Evolutionary conservation across 2,797 vertebrate genomes (phyloP), one percentile per base, ranked within the genome.

Genomic region (Urosaurus nigricauda): DNA sequence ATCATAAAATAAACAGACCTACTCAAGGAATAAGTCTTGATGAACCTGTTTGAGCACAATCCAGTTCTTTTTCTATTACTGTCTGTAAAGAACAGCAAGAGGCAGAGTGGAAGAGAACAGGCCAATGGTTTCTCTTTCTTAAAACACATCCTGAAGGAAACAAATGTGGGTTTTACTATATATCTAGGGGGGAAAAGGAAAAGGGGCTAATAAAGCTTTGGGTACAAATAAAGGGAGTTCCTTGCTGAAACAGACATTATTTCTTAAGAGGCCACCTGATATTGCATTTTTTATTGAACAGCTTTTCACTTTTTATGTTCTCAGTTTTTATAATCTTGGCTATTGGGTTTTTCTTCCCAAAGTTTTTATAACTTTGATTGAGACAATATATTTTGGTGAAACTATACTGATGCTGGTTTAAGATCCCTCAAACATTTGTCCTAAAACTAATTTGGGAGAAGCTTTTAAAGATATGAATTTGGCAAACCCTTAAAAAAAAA

Each of bases 391-490:
- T 1, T 89, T 8, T 78, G 56, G 29, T 24, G 79, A 32, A 40
- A 60, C 63, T 60, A 60, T 32, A 51, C 82, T 58, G 26, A 53
- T 79, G 24, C 8, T 58, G 37, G 83, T 81, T 90, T 84, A 75
- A 90, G 90, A 87, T 84, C 24, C 13, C 87, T 4, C 47, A 77
- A 83, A 85, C 84, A 87, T 29, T 73, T 60, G 86, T 87, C n/a
- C 1, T 79, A 70, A 29, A 89, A 85, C 77, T 37, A 83, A 65
- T 89, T 90, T 83, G 58, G 80, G 89, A 90, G 37, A 77, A 87
- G 4, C 40, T 89, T 86, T 91, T 85, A 88, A 84, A 92, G 24
- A 80, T 91, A 91, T 4, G 6, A 84, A 16, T 93, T 92, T 13
- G 53, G 83, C 80, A 93, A 51, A 4, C 79, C 85, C 35, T 60